A percentile compares a stretch with the other conserved stretches of the same genome.
These are phyloP conservation scores for Ambastaia sidthimunki DNA, from an alignment of 2,797 vertebrate genomes.

Conservation along the genomic window DNA sequence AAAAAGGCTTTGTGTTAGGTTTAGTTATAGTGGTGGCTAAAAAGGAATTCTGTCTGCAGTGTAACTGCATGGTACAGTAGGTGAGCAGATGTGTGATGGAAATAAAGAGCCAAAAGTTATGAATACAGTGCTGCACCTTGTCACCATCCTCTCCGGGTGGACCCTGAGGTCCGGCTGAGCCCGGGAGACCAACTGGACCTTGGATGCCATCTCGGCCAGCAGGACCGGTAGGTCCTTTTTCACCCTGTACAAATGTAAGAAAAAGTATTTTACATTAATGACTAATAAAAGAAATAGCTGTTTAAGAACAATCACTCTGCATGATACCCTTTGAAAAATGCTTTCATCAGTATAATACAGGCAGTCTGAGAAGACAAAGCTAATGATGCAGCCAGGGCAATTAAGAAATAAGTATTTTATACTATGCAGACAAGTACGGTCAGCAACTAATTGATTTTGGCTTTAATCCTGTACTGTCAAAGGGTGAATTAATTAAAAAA, in stretches of 20 bases:
- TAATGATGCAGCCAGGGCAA: slow-evolving; percentile 3
- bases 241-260: slow-evolving; percentile 79
- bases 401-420: neutral
- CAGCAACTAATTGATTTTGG: slow-evolving; percentile 5
- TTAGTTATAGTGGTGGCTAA: slow-evolving; percentile 41
- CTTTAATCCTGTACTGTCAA: neutral
- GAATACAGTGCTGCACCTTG: slow-evolving; percentile 79
- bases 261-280: neutral
- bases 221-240: slow-evolving; percentile 95
- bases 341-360: slow-evolving; percentile 4
- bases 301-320: neutral
- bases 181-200: slow-evolving; percentile 95
- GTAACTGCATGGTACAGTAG: neutral
- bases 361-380: slow-evolving; percentile 6
- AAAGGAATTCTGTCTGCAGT: neutral
- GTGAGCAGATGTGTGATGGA: neutral
- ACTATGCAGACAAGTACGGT: neutral
- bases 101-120: neutral
- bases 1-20: slow-evolving; percentile 43
- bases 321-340: neutral
- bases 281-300: neutral
- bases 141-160: slow-evolving; percentile 97
- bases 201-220: slow-evolving; percentile 96
- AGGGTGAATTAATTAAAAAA: slow-evolving; percentile 2
- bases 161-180: slow-evolving; percentile 94